phyloP scores from a whole-genome alignment of 1,140 invertebrate species.

The Nymphalis io region DNA sequence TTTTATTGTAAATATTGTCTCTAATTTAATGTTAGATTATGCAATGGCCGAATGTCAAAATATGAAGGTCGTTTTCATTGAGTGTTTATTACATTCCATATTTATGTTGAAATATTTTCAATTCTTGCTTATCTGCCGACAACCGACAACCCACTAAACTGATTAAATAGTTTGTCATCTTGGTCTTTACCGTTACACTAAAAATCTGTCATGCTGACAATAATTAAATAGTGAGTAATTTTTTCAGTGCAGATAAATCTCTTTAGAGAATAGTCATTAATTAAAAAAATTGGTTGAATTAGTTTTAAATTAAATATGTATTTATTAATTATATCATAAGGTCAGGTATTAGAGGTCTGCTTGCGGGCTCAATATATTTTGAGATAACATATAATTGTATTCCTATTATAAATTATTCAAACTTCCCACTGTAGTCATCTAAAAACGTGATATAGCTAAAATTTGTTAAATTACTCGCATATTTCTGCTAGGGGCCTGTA shows the following conservation, averaged over 20 bases:
- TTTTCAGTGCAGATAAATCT: conserved; percentile 49
- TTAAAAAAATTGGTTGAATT: conserved; percentile 50
- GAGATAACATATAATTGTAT: conserved; percentile 38
- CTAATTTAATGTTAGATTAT: conserved; percentile 77
- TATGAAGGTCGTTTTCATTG: conserved; percentile 73
- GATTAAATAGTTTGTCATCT: conserved; percentile 26
- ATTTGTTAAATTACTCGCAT: conserved; percentile 34
- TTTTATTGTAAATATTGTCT: conserved; percentile 79
- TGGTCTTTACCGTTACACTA: conserved; percentile 23
- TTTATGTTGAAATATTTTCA: conserved; percentile 79
- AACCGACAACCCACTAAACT: conserved; percentile 30
- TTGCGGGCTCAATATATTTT: conserved; percentile 42
- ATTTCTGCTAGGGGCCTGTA: conserved; percentile 32
- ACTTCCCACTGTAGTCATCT: conserved; percentile 38
- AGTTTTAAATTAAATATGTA: conserved; percentile 51
- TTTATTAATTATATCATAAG: conserved; percentile 49
- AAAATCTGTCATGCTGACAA: conserved; percentile 45
- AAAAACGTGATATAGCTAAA: conserved; percentile 36
- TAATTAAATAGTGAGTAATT: conserved; percentile 51
- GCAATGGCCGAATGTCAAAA: conserved; percentile 68
- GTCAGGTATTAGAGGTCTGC: conserved; percentile 38
- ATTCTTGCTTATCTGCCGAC: conserved; percentile 53
- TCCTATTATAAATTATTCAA: conserved; percentile 34
- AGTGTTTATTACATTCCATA: conserved; percentile 81
- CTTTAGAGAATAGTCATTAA: conserved; percentile 49